Conservation (phyloP, 2,888 invertebrate species). For the Cataglyphis altisquamis region DNA sequence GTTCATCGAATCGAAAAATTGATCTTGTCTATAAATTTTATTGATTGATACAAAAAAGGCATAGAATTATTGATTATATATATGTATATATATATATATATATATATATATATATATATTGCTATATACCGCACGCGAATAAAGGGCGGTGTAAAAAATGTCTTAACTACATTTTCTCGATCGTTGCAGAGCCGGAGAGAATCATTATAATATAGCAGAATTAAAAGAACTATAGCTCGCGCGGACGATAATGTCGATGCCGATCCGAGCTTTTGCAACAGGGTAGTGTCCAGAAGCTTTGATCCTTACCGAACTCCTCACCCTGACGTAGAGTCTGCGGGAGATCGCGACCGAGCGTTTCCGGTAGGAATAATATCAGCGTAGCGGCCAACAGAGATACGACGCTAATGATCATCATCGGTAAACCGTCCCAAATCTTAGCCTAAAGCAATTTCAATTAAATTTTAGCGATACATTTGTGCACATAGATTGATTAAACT, state of each 20-base stretch:
- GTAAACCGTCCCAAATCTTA: conserved; percentile 86
- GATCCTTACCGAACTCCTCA: conserved; percentile 93
- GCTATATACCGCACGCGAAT: not conserved
- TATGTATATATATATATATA: not conserved
- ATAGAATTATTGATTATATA: not conserved
- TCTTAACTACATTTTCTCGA: conserved; percentile 1
- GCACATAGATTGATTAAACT: not conserved
- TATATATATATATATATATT: not conserved
- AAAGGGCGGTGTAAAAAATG: not conserved
- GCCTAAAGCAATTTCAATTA: conserved; percentile 74
- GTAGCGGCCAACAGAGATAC: conserved; percentile 91
- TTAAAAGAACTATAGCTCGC: conserved; percentile 56
- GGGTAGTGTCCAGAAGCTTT: conserved; percentile 93
- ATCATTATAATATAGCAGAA: not conserved
- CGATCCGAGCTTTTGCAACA: conserved; percentile 69
- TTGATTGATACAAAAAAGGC: not conserved
- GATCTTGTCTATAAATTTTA: not conserved
- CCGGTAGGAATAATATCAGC: conserved; percentile 92
- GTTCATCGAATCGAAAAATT: not conserved
- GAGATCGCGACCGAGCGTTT: conserved; percentile 94
- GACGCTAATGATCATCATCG: conserved; percentile 92
- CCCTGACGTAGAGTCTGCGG: conserved; percentile 95
- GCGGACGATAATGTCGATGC: conserved; percentile 63
- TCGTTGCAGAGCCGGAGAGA: not conserved
- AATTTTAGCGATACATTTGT: not conserved